Evolutionary conservation across 2,888 invertebrate species (phyloP), one percentile per base, ranked within the genome.

Genomic region (Cryptus armator): DNA sequence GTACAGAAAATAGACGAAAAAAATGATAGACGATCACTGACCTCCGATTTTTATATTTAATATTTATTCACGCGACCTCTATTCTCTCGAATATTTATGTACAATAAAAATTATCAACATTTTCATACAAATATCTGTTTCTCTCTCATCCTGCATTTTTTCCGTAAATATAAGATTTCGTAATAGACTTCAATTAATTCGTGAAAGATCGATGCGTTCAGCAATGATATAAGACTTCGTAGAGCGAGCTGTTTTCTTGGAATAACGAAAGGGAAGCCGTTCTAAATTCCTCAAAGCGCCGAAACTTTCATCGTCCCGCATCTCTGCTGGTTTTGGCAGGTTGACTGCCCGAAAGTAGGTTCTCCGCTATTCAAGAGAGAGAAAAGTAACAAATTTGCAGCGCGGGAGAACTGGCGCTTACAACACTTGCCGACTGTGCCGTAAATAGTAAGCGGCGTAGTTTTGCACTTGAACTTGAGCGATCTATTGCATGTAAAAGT

Each of bases 1-100:
- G 32, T 94, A 94, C 86, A 90, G 92, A 70, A 93, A 92, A 87
- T 93, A 91, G 80, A 68, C 62, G 24, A 56, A 14, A 43, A 67
- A 62, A 59, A 76, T 70, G 24, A 78, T 64, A 16, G n/a, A 81
- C 51, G 51, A 74, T 53, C 53, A 64, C n/a, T 48, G 79, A 80
- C 81, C 77, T 71, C 74, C 68, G 64, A 87, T 85, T 71, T 29
- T 86, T 89, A 88, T 89, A 87, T 86, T 88, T 86, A 89, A 89
- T 92, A 90, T 91, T 91, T 91, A 89, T 91, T 90, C 75, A 77
- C 75, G 64, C 62, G 83, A 86, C 43, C 6, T 87, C 79, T 3
- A 87, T 88, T 81, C 68, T 74, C 83, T 66, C 53, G 9, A 62
- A 85, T 90, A 89, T 90, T 90, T 91, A 89, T 90, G 80, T 87